These are phyloP conservation scores for Mactra quadrangularis DNA, from an alignment of 1,140 invertebrate species.

Conservation along the genomic window DNA sequence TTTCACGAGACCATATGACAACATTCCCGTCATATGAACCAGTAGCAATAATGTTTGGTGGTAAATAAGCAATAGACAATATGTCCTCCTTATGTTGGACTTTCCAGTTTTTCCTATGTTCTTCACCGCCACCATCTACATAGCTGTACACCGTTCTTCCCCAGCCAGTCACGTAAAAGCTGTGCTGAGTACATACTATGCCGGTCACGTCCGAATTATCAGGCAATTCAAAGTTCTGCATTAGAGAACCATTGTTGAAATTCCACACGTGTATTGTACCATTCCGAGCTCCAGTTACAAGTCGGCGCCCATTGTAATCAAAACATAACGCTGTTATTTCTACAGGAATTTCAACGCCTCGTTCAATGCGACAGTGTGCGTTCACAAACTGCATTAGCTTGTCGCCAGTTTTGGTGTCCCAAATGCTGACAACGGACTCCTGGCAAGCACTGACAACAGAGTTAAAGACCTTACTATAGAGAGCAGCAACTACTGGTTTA, in stretches of 20 bases:
- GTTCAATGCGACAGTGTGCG: conserved; percentile 70
- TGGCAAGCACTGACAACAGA: conserved; percentile 75
- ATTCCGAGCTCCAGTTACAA: conserved; percentile 89
- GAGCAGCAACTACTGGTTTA: conserved; percentile 72
- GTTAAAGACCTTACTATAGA: conserved; percentile 78
- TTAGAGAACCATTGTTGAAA: conserved; percentile 89
- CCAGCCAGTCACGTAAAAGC: conserved; percentile 90
- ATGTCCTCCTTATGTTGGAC: conserved; percentile 89
- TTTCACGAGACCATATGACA: conserved; percentile 90
- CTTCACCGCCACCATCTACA: conserved; percentile 85
- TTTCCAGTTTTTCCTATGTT: conserved; percentile 85
- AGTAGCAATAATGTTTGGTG: conserved; percentile 87
- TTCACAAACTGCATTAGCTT: conserved; percentile 79
- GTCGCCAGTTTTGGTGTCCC: conserved; percentile 76
- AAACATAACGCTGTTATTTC: conserved; percentile 91
- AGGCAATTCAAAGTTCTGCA: conserved; percentile 83
- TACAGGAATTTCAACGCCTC: conserved; percentile 85
- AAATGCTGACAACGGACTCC: conserved; percentile 79
- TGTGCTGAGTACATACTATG: conserved; percentile 71
- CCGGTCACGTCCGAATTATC: conserved; percentile 64
- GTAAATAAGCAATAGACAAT: conserved; percentile 85
- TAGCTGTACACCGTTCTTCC: conserved; percentile 89
- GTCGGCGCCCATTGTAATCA: conserved; percentile 88
- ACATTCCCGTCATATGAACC: conserved; percentile 89
- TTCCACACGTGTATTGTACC: conserved; percentile 91